Conservation (phyloP, 1,140 invertebrate genomes). For the Metopolophium dirhodum region DNA sequence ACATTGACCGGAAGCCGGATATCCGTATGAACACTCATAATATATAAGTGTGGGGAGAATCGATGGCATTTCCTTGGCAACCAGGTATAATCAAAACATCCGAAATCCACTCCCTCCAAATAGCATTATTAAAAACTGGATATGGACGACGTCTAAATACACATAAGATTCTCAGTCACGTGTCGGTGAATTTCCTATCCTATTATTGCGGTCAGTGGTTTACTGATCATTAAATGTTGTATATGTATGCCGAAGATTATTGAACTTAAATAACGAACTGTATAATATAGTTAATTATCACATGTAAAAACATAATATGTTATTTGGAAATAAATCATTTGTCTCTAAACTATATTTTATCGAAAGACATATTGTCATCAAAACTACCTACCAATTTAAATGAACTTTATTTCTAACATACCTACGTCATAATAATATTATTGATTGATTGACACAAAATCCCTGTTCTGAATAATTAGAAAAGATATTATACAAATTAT, state of each 20-base stretch:
- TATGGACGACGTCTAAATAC: conserved; percentile 25
- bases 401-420: background rate
- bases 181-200: conserved; percentile 23
- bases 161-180: conserved; percentile 8
- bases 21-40: conserved; percentile 23
- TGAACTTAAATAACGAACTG: background rate
- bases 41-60: conserved; percentile 34
- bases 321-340: background rate
- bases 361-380: background rate
- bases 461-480: background rate
- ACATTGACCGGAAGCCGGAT: conserved; percentile 43
- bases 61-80: conserved; percentile 55
- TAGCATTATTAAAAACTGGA: conserved; percentile 38
- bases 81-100: conserved; percentile 55
- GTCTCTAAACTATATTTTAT: background rate
- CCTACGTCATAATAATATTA: background rate
- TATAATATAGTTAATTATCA: background rate
- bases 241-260: background rate
- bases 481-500: background rate
- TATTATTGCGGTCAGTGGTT: conserved; percentile 47
- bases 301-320: background rate
- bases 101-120: conserved; percentile 6
- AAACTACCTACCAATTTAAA: background rate
- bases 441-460: background rate
- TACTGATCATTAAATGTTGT: conserved; percentile 22